phyloP scores from a whole-genome alignment of 2,888 invertebrate species.

The Drosophila borealis region DNA sequence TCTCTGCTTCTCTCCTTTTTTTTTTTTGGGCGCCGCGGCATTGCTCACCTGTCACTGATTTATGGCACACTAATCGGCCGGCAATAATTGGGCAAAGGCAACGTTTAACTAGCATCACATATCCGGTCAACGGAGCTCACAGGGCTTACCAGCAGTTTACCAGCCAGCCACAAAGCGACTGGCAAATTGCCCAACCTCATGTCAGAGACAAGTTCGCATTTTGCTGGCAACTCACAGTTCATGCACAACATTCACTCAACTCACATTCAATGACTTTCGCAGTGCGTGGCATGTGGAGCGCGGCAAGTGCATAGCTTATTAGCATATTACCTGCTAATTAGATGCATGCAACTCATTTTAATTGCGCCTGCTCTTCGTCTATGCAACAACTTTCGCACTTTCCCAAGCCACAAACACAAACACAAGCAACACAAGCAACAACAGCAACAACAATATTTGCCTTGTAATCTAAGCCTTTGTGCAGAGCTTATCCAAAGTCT shows the following conservation, averaged over 20 bases:
- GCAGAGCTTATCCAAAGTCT: not conserved
- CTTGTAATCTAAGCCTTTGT: not conserved
- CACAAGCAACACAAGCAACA: not conserved
- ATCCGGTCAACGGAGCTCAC: conserved; percentile 35
- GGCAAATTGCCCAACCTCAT: conserved; percentile 9
- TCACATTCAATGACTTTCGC: not conserved
- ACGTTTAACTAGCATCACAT: conserved; percentile 3
- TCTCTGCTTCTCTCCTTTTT: too few species aligned
- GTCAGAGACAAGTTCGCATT: not conserved
- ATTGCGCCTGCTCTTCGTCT: conserved; percentile 64
- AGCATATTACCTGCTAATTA: conserved; percentile 82
- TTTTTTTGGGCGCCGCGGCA: conserved; percentile 30
- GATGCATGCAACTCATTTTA: conserved; percentile 80
- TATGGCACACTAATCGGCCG: conserved; percentile 67
- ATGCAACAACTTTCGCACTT: conserved; percentile 48
- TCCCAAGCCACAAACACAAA: conserved; percentile 35
- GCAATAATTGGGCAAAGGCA: conserved; percentile 66
- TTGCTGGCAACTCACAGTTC: not conserved
- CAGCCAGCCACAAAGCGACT: not conserved
- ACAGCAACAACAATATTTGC: conserved; percentile 15
- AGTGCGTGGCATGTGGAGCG: conserved; percentile 50
- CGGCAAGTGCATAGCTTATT: conserved; percentile 57
- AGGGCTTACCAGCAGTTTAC: not conserved
- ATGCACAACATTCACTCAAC: conserved; percentile 8
- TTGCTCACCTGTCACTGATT: conserved; percentile 66